Evolutionary conservation across 2,797 vertebrate genomes (phyloP), one percentile per base, ranked within the genome.

Genomic region (Threskiornis aethiopicus): DNA sequence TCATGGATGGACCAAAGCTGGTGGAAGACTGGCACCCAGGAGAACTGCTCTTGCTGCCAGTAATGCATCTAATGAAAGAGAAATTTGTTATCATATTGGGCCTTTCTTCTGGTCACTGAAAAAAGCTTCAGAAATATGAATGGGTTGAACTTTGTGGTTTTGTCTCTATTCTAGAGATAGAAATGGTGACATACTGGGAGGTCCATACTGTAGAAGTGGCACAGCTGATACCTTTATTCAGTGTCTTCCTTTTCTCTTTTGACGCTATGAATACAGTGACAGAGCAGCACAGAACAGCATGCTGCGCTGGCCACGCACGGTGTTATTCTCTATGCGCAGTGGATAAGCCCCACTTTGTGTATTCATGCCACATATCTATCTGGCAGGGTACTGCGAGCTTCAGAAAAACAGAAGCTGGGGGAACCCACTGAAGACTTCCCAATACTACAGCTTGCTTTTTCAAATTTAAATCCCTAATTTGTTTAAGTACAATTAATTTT

Each of bases 271-370:
- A 73, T 87, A 20, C 51, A 58, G 62, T 1, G 10, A 66, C 51
- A 87, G 58, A 90, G 46, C 39, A 86, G 49, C 82, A 46, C 57
- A 35, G 29, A 70, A 8, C 67, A 33, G 31, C 76, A 4, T 39
- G 93, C 20, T 77, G 39, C 46, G 67, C 51, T 42, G 42, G 46
- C 57, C 0, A 0, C 49, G 66, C 44, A 9, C 0, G 0, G 28
- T 14, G 44, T 62, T 54, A 26, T n/a, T 88, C 65, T 54, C 69
- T 28, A 13, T 19, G 42, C 0, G 0, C 33, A 24, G 80, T 17
- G 33, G 29, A 5, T 79, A 55, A 84, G 55, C 61, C 17, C 29
- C n/a, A 15, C 44, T 89, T 69, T 77, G 55, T 80, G 22, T 77
- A 91, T 91, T 95, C 66, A 33, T 44, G 47, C 16, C 71, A 47